Evolutionary conservation across 2,797 vertebrate genomes (phyloP).

Genomic region (Perodicticus potto): DNA sequence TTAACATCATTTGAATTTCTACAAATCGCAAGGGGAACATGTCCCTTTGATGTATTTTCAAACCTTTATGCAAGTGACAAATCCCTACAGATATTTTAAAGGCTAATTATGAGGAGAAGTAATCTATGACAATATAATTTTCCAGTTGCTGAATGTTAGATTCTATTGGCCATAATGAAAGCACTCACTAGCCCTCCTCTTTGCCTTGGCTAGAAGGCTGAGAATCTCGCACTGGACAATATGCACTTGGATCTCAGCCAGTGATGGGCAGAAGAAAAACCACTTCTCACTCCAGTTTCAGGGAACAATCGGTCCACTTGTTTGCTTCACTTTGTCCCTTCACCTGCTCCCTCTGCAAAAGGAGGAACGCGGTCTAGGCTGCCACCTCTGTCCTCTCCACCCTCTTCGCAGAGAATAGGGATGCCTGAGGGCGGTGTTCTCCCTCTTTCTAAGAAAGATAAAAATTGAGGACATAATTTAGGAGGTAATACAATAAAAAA

Average conservation of each 20-base stretch:
- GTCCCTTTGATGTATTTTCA: conserved; percentile 74
- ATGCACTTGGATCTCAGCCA: neutral
- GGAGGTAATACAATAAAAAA: neutral
- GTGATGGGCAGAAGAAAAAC: neutral
- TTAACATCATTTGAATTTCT: conserved; percentile 68
- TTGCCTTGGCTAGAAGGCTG: neutral
- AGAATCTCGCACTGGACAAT: neutral
- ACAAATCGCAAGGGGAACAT: conserved; percentile 57
- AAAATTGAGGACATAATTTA: neutral
- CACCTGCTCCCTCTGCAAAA: neutral
- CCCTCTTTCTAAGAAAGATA: conserved; percentile 61
- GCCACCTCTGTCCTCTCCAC: fast-evolving
- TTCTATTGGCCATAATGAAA: neutral
- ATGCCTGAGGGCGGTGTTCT: neutral
- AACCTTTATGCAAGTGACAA: conserved; percentile 74
- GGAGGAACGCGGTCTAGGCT: neutral
- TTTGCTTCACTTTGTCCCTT: fast-evolving
- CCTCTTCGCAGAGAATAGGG: neutral
- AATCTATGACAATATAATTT: conserved; percentile 73
- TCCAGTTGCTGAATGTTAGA: conserved; percentile 48
- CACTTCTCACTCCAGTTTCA: neutral
- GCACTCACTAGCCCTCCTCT: neutral
- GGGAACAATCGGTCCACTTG: neutral
- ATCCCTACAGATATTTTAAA: conserved; percentile 74
- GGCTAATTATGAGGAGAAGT: conserved; percentile 67